Evolutionary conservation across 2,888 invertebrate genomes (phyloP), one percentile per base, ranked within the genome.

Genomic region (Epistrophella euchroma): DNA sequence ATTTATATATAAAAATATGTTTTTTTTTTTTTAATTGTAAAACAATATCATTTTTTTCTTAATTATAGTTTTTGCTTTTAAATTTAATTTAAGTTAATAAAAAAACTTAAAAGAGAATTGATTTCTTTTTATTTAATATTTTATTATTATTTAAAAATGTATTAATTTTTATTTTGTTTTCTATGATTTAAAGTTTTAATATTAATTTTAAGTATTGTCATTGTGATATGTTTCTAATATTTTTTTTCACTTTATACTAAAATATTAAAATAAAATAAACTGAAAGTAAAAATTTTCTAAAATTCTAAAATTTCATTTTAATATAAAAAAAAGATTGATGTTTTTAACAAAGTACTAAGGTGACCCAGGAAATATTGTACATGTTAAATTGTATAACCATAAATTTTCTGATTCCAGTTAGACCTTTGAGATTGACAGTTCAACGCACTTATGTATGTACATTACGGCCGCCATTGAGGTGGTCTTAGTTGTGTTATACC

Each of bases 181-280:
- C 60, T 66, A 78, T 73, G 83, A 70, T 68, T 68, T 52, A 68
- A 52, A 79, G 84, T 88, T 88, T 88, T 89, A 88, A 87, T 89
- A 89, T 88, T 90, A 91, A 89, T 89, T 90, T 91, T 91, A 91
- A 91, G 91, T 91, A 91, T 91, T 91, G 91, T 91, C 91, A 90
- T 91, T 91, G 91, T 91, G 91, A 91, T 91, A 91, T 91, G 91
- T 91, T 91, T 91, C 90, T 91, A 90, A 90, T 90, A 88, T 90
- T 90, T 89, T 88, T 28, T 89, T 89, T 90, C 88, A 88, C 89
- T 88, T 90, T 73, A 58, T 55, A 35, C 60, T 68, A 58, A 22
- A 45, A 68, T 45, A 72, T n/a, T n/a, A 66, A 17, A 13, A 45
- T n/a, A 62, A 32, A 70, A 77, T 19, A 28, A 35, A 60, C 62